Evolutionary conservation across 2,113 vertebrate species (phyloP).

Genomic region (Erpornis zantholeuca): DNA sequence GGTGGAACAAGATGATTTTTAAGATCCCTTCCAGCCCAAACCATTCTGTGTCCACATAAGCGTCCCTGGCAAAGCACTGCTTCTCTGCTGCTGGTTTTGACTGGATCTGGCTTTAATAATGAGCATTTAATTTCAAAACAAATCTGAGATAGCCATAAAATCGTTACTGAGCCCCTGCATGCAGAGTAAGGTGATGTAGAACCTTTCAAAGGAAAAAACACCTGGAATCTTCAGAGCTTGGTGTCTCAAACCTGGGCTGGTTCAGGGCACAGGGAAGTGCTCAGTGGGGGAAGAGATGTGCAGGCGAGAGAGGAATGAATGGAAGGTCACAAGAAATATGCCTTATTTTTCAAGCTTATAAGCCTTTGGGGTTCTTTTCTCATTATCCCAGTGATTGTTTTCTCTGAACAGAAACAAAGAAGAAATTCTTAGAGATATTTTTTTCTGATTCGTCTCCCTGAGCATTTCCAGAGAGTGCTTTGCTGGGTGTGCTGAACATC

Average conservation of each 20-base stretch:
- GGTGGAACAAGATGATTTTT: accelerated
- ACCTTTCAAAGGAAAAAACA: neutral
- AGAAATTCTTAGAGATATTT: neutral
- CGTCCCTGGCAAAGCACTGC: neutral
- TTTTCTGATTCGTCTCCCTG: neutral
- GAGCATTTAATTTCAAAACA: neutral
- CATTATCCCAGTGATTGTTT: neutral
- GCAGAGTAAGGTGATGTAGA: neutral
- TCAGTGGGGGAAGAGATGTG: neutral
- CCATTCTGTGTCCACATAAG: neutral
- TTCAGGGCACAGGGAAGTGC: neutral
- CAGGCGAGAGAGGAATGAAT: neutral
- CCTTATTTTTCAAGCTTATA: neutral
- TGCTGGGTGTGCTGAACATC: neutral
- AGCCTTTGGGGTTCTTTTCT: neutral
- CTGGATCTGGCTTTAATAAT: neutral
- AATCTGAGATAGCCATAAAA: neutral
- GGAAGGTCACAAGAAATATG: neutral
- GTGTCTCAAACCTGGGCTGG: neutral
- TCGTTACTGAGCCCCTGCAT: neutral
- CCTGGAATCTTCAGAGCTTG: neutral
- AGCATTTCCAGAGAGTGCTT: neutral
- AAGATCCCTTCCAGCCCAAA: neutral
- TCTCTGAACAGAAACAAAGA: neutral
- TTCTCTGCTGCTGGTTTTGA: neutral